Conservation (phyloP, 2,797 vertebrate species). For the Tympanoctomys barrerae region DNA sequence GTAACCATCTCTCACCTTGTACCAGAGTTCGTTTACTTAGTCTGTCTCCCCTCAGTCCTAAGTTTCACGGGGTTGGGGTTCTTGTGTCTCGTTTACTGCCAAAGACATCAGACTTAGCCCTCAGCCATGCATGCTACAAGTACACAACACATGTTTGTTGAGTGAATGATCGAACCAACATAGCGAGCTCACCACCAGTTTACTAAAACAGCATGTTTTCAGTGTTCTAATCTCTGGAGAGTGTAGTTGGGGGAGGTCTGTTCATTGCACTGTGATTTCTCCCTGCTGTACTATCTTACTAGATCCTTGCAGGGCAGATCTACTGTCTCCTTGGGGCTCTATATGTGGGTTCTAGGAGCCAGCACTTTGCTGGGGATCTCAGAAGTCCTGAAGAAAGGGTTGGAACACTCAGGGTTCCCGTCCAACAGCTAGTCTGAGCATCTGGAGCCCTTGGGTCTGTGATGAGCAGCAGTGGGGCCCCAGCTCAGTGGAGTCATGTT, state of each 20-base stretch:
- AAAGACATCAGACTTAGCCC: background rate
- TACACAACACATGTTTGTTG: background rate
- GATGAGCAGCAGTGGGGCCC: background rate
- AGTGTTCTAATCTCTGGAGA: background rate
- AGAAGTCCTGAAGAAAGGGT: background rate
- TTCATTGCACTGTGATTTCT: background rate
- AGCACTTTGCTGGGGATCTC: too few relatives aligned
- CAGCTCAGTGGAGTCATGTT: background rate
- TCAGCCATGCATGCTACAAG: background rate
- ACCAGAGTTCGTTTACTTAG: background rate
- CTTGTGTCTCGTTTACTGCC: background rate
- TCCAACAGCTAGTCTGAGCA: background rate
- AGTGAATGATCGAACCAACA: rapidly evolving
- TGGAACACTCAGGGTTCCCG: background rate
- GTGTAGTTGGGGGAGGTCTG: background rate
- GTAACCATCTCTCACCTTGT: background rate
- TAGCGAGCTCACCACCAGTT: too few relatives aligned
- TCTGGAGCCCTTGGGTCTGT: background rate
- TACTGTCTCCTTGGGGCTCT: background rate
- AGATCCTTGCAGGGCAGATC: background rate
- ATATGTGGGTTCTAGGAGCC: background rate
- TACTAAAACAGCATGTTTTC: background rate
- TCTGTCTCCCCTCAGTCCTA: background rate
- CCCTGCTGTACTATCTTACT: background rate
- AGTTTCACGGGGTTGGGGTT: rapidly evolving